These are phyloP conservation scores for Tangara arthus DNA, from an alignment of 2,797 vertebrate genomes.

Conservation along the genomic window DNA sequence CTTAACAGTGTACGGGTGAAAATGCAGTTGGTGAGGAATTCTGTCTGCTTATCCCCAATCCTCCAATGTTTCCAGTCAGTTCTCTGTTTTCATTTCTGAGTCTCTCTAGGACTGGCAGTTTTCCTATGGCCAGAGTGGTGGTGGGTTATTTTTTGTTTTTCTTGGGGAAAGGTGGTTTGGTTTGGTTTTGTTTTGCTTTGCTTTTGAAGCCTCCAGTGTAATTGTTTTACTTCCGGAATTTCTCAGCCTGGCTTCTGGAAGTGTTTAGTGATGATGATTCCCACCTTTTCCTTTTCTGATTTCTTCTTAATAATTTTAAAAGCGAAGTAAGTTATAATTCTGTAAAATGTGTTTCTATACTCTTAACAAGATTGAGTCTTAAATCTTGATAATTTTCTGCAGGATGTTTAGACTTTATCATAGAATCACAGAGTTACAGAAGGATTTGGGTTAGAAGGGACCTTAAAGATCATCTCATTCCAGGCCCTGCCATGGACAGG, in stretches of 20 bases:
- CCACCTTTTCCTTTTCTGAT: not conserved
- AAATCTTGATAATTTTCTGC: not conserved
- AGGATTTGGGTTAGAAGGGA: not conserved
- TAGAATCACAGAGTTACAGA: not conserved
- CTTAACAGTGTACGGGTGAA: not conserved
- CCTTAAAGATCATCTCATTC: not conserved
- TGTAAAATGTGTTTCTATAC: not conserved
- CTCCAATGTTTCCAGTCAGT: not conserved
- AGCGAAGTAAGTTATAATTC: not conserved
- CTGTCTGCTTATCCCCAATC: not conserved
- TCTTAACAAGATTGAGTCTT: not conserved
- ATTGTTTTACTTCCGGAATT: not conserved
- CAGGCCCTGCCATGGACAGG: not conserved
- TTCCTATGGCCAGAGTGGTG: not conserved
- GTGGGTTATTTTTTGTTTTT: not conserved
- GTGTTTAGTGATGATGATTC: not conserved
- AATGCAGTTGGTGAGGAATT: not conserved
- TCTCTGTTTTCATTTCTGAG: not conserved
- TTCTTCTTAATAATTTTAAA: not conserved
- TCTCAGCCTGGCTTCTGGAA: not conserved
- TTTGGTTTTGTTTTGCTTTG: not conserved
- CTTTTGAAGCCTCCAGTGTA: not conserved
- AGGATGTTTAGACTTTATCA: not conserved
- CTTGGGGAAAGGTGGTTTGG: not conserved
- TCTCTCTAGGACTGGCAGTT: not conserved